These are phyloP conservation scores for Argynnis bischoffii DNA, from an alignment of 2,888 invertebrate genomes.

Conservation along the genomic window DNA sequence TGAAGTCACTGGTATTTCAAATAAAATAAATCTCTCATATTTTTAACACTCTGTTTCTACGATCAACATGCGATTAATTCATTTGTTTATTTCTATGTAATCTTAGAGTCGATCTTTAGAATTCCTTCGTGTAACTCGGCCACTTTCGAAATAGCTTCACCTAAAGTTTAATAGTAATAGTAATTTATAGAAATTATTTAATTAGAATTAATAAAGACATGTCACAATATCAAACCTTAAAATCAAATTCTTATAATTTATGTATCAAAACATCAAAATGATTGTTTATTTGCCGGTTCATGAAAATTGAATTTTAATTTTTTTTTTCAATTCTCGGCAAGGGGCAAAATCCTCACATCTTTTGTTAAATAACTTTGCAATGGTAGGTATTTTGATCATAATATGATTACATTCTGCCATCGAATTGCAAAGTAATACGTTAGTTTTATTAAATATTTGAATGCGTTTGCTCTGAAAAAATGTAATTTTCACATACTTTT, in stretches of 20 bases:
- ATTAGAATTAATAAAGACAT: conserved; percentile 57
- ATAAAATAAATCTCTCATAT: conserved; percentile 30
- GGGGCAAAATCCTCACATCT: not conserved
- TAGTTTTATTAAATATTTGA: too few species aligned
- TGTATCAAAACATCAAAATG: conserved; percentile 59
- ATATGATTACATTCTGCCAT: not conserved
- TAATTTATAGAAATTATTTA: conserved; percentile 54
- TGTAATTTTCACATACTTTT: not conserved
- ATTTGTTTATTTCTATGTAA: conserved; percentile 31
- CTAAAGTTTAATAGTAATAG: conserved; percentile 60
- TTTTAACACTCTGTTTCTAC: conserved; percentile 37
- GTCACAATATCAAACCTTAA: conserved; percentile 70
- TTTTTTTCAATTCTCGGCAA: not conserved
- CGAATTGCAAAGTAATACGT: conserved; percentile 7
- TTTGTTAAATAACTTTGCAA: not conserved
- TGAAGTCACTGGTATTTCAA: conserved; percentile 41
- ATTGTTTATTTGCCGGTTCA: conserved; percentile 46
- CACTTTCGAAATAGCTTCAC: conserved; percentile 48
- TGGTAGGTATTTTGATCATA: not conserved
- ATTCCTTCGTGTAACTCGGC: conserved; percentile 40
- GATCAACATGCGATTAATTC: conserved; percentile 39
- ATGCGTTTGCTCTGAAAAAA: not conserved
- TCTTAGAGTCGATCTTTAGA: conserved; percentile 31
- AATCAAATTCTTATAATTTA: conserved; percentile 55
- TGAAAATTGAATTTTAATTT: conserved; percentile 43